Conservation (phyloP, 2,888 invertebrate species). For the Amiota minor region DNA sequence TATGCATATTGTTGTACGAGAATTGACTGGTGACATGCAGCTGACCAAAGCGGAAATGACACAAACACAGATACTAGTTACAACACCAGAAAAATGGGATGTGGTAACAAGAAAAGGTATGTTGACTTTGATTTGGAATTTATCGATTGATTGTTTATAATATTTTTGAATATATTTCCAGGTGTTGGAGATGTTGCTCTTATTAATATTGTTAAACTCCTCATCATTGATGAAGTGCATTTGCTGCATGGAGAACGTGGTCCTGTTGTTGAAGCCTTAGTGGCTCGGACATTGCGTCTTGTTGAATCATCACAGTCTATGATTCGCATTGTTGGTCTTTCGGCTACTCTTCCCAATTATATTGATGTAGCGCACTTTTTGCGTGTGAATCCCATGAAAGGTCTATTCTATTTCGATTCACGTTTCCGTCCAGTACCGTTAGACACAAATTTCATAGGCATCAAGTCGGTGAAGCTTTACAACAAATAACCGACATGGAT, state of each 20-base stretch:
- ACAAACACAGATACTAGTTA: constrained; percentile 97
- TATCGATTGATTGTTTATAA: background rate
- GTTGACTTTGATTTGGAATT: background rate
- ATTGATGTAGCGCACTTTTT: constrained; percentile 96
- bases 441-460: constrained; percentile 91
- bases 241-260: constrained; percentile 97
- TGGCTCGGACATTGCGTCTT: constrained; percentile 94
- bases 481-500: constrained; percentile 87
- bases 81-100: constrained; percentile 99
- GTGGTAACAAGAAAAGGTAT: constrained; percentile 93
- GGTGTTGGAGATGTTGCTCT: constrained; percentile 89
- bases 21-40: constrained; percentile 99
- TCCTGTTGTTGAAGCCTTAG: constrained; percentile 96
- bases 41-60: constrained; percentile 94
- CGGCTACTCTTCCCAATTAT: constrained; percentile 98
- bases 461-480: constrained; percentile 80
- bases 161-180: constrained; percentile 34
- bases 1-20: constrained; percentile 87
- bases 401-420: constrained; percentile 94
- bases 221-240: constrained; percentile 98
- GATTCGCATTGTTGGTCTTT: constrained; percentile 97
- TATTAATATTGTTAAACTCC: constrained; percentile 89
- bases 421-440: constrained; percentile 96
- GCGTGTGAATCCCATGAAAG: constrained; percentile 91
- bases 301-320: constrained; percentile 93